Base-by-base conservation (phyloP, 2,888 invertebrate species). In the Zeuzera pyrina region DNA sequence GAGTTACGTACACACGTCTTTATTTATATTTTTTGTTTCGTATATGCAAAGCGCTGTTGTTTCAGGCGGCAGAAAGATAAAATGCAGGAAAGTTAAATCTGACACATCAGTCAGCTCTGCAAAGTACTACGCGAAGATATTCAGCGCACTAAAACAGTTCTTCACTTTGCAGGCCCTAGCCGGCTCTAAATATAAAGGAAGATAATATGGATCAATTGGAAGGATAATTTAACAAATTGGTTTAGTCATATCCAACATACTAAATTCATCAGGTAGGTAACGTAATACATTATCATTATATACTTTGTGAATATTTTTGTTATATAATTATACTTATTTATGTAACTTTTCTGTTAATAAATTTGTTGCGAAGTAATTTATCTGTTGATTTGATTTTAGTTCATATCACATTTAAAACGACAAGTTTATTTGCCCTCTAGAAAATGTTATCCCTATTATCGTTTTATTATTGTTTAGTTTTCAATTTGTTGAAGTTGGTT, bases 31-130 rank as follows among this genome's bases (percentile, higher is more conserved):
- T 49, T 43, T 56, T 55, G 49, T 63, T 58, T 59, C 54, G 34
- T 53, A 49, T 64, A 64, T 58, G 53, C 52, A 53, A 57, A 47
- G 37, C 38, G 38, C 44, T 47, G 41, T 73, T 70, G 39, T 76
- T 77, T 65, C 77, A 83, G 81, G 79, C 76, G 74, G 81, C 69
- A 67, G 79, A 72, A 83, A 81, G 74, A 61, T 79, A 70, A 79
- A 66, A 57, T 76, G 72, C 77, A 71, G 71, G 47, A 81, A 77
- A 64, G 57, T 60, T 59, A 77, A 69, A 64, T 81, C 81, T 53
- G 73, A 79, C 52, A 70, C 76, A 23, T 81, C 79, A 42, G 65
- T 81, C 45, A 55, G 54, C 43, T 77, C 81, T 33, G 67, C 67
- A 39, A 81, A 77, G 64, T 76, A 76, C 60, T 78, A 76, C 47